A percentile compares a stretch with the other conserved stretches of the same genome.
phyloP scores from a whole-genome alignment of 2,113 vertebrate genomes.

The Tamias sibiricus region DNA sequence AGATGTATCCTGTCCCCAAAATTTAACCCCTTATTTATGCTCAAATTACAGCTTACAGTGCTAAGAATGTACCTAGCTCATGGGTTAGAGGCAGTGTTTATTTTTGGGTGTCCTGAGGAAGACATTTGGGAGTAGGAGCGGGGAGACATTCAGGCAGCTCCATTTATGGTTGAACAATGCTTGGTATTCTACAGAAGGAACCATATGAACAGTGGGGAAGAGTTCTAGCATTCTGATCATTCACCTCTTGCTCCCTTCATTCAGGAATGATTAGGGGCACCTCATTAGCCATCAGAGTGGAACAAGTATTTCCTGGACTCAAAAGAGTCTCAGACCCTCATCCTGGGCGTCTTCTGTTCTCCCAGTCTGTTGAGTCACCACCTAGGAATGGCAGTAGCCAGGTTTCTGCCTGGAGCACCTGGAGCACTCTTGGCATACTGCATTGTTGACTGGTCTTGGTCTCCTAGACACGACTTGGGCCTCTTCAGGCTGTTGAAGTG shows the following conservation, averaged over 20 bases:
- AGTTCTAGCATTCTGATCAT: slow-evolving; percentile 46
- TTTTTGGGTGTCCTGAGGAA: slow-evolving; percentile 69
- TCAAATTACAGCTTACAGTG: slow-evolving; percentile 1
- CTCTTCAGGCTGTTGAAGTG: slow-evolving; percentile 47
- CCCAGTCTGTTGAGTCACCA: slow-evolving; percentile 44
- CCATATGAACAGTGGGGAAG: slow-evolving; percentile 29
- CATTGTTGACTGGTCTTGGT: slow-evolving; percentile 66
- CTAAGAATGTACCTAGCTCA: slow-evolving; percentile 53
- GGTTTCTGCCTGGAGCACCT: slow-evolving; percentile 62
- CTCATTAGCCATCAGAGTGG: slow-evolving; percentile 52
- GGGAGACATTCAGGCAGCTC: slow-evolving; percentile 63
- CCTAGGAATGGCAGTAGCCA: slow-evolving; percentile 55
- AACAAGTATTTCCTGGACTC: slow-evolving; percentile 47
- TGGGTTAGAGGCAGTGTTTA: slow-evolving; percentile 59
- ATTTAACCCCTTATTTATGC: slow-evolving; percentile 48
- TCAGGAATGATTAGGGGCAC: slow-evolving; percentile 41
- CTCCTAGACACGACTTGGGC: slow-evolving; percentile 51
- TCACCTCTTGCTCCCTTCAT: slow-evolving; percentile 57
- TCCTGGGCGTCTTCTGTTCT: slow-evolving; percentile 48
- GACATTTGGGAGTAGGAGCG: slow-evolving; percentile 64
- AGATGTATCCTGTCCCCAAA: slow-evolving; percentile 47
- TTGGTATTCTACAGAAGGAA: slow-evolving; percentile 72
- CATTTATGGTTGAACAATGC: slow-evolving; percentile 76
- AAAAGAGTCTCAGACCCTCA: not conserved
- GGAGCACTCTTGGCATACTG: slow-evolving; percentile 14